Evolutionary conservation across 2,113 vertebrate species (phyloP).

Genomic region (Dasyprocta punctata): DNA sequence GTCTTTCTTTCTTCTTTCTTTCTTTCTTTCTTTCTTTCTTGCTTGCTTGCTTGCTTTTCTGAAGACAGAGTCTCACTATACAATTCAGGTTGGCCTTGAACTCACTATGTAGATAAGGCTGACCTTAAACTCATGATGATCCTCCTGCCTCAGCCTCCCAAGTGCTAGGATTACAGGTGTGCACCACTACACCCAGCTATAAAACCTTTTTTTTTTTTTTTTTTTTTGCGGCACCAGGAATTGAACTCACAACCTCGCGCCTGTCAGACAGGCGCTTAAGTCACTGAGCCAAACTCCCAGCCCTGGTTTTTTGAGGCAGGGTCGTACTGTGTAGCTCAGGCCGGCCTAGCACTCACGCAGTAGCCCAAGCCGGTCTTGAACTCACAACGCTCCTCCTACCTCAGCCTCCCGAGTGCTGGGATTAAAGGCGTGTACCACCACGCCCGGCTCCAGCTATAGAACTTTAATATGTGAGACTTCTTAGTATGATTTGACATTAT

Average conservation of each 20-base stretch:
- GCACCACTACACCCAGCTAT: not conserved
- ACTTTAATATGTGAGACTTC: not conserved
- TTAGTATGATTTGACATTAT: not conserved
- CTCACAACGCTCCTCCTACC: no score
- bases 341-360: no score
- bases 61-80: not conserved
- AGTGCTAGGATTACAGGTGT: not conserved
- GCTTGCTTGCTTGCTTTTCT: not conserved
- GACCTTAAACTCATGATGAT: not conserved
- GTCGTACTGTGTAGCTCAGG: no score
- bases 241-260: no score
- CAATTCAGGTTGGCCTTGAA: not conserved
- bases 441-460: no score
- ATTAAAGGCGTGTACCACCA: no score
- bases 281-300: no score
- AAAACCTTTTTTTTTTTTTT: not conserved
- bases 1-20: not conserved
- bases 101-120: not conserved
- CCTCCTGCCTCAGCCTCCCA: not conserved
- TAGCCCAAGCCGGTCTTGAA: no score
- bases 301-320: no score
- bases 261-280: no score
- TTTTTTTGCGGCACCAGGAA: no score
- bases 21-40: not conserved
- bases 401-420: no score